Evolutionary conservation across 2,113 vertebrate genomes (phyloP).

Genomic region (Tetrao urogallus): DNA sequence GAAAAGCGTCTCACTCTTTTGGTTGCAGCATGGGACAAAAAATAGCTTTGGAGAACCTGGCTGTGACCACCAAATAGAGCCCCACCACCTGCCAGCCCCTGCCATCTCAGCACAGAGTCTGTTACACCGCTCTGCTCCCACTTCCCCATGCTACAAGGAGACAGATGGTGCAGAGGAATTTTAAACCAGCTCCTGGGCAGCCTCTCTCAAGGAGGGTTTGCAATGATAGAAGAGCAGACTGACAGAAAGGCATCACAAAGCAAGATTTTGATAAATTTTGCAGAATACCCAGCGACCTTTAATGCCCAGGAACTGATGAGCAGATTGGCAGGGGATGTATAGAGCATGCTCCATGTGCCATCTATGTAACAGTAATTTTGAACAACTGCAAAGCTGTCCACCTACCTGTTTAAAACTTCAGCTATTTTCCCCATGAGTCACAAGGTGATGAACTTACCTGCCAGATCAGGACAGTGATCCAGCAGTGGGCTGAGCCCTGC

Average conservation of each 20-base stretch:
- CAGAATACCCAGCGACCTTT: neutral
- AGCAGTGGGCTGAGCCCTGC: neutral
- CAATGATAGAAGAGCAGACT: neutral
- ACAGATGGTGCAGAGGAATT: neutral
- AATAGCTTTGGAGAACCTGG: neutral
- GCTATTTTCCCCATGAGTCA: neutral
- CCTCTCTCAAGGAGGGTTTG: neutral
- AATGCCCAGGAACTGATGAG: neutral
- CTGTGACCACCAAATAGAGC: neutral
- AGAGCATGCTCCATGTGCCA: neutral
- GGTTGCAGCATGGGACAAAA: neutral
- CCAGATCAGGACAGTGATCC: neutral
- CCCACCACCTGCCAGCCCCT: neutral
- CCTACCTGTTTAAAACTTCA: neutral
- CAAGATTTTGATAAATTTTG: neutral
- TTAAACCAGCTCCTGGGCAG: neutral
- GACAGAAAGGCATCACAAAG: neutral
- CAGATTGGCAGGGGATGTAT: neutral
- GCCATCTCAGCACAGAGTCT: rapidly evolving
- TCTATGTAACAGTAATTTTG: neutral
- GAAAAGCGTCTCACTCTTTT: neutral
- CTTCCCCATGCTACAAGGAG: rapidly evolving
- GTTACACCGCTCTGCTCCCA: neutral
- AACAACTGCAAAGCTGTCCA: neutral
- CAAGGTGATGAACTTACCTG: neutral